phyloP scores from a whole-genome alignment of 2,888 invertebrate genomes.

The Andrena haemorrhoa region DNA sequence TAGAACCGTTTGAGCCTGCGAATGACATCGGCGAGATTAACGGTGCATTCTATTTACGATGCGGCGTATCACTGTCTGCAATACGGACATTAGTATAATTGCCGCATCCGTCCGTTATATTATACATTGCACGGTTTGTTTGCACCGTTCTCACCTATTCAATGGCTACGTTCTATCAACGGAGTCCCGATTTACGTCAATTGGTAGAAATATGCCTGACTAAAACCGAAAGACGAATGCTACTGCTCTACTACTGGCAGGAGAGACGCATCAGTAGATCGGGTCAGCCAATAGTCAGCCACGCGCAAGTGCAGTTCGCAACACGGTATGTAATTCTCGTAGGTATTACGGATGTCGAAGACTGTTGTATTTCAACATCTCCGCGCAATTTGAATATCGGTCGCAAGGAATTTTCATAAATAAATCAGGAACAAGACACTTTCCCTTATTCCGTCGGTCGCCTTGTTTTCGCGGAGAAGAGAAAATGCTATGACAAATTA shows the following conservation, averaged over 20 bases:
- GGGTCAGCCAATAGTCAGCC: neutral
- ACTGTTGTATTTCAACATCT: too few relatives aligned
- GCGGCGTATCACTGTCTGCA: slow-evolving; percentile 7
- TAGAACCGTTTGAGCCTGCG: slow-evolving; percentile 49
- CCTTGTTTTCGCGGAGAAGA: too few relatives aligned
- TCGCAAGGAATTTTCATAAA: too few relatives aligned
- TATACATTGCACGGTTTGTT: neutral
- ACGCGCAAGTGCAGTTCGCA: neutral
- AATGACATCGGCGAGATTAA: slow-evolving; percentile 53
- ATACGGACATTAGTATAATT: slow-evolving; percentile 5
- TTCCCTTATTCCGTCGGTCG: too few relatives aligned
- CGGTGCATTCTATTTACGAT: slow-evolving; percentile 38
- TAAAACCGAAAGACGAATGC: neutral
- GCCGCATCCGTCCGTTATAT: neutral
- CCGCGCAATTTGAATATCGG: too few relatives aligned
- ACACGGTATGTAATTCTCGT: too few relatives aligned
- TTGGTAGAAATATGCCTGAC: neutral
- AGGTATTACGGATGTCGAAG: too few relatives aligned
- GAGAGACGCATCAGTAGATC: slow-evolving; percentile 17
- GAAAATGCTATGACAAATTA: too few relatives aligned
- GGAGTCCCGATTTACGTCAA: neutral
- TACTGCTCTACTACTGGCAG: slow-evolving; percentile 14
- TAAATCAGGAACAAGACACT: too few relatives aligned
- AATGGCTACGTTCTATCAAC: neutral
- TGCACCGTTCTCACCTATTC: neutral